A percentile compares a stretch with the other conserved stretches of the same genome.
Evolutionary conservation across 1,140 invertebrate genomes (phyloP).

Genomic region (Drosophila pachea): DNA sequence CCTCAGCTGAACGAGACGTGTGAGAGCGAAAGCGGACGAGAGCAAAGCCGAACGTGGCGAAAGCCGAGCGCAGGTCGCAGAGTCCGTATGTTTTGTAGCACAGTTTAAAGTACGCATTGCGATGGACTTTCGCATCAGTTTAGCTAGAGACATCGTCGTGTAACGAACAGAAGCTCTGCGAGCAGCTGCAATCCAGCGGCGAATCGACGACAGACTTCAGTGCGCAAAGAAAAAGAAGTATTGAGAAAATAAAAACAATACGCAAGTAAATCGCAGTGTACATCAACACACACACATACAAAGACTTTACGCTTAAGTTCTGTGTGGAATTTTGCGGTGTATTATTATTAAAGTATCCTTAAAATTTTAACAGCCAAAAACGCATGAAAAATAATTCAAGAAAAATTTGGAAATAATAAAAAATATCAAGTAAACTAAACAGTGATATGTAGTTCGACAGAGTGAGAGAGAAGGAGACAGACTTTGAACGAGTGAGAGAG

Average conservation of each 20-base stretch:
- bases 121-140: constrained; percentile 67
- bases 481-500: not conserved
- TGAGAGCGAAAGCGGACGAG: constrained; percentile 21
- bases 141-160: constrained; percentile 76
- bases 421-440: constrained; percentile 23
- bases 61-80: constrained; percentile 20
- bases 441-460: constrained; percentile 53
- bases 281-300: constrained; percentile 15
- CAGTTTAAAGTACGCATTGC: constrained; percentile 73
- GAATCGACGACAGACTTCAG: constrained; percentile 47
- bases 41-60: constrained; percentile 4
- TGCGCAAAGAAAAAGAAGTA: constrained; percentile 38
- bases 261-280: constrained; percentile 12
- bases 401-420: constrained; percentile 7
- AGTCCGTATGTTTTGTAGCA: constrained; percentile 47
- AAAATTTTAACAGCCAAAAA: constrained; percentile 10
- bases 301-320: constrained; percentile 15
- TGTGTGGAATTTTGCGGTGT: constrained; percentile 15
- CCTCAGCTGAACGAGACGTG: constrained; percentile 11
- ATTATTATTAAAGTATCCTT: constrained; percentile 5
- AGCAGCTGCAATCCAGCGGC: constrained; percentile 42
- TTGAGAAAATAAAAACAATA: constrained; percentile 35
- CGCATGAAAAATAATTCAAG: not conserved
- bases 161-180: constrained; percentile 55
- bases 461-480: not conserved